Conservation (phyloP, 1,140 invertebrate genomes). For the Teleopsis dalmanni region DNA sequence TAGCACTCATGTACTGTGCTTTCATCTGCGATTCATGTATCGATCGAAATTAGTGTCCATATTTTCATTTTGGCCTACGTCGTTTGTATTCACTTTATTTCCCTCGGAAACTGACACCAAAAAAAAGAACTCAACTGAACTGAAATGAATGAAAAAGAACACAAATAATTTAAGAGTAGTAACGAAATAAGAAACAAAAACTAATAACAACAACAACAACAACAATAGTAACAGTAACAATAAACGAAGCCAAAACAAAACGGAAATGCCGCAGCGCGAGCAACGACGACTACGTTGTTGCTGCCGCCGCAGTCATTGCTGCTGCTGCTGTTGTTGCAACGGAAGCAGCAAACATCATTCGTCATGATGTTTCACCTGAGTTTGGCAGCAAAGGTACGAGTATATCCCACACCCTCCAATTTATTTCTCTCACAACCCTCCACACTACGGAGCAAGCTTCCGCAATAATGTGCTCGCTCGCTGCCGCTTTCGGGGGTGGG, state of each 20-base stretch:
- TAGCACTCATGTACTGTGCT: no score
- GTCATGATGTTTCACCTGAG: conserved; percentile 2
- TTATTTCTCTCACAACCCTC: not conserved
- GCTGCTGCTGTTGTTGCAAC: no score
- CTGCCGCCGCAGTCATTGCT: not conserved
- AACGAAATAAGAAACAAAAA: no score
- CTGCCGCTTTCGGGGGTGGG: no score
- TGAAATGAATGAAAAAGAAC: not conserved
- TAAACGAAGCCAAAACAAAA: conserved; percentile 4
- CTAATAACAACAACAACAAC: no score
- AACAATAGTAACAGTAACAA: not conserved
- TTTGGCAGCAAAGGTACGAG: not conserved
- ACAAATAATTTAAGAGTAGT: no score
- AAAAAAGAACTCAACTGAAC: not conserved
- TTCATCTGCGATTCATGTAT: no score
- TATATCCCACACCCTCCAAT: not conserved
- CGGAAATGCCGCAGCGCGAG: conserved; percentile 8
- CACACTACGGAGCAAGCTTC: not conserved
- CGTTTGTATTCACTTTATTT: no score
- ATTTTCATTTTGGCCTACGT: no score
- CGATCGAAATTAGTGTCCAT: no score
- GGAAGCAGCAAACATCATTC: conserved; percentile 6
- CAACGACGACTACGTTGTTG: not conserved
- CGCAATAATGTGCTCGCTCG: no score
- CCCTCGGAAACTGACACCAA: no score